These are phyloP conservation scores for Acanthurus leucopareius DNA, from an alignment of 2,797 vertebrate genomes.

Conservation along the genomic window DNA sequence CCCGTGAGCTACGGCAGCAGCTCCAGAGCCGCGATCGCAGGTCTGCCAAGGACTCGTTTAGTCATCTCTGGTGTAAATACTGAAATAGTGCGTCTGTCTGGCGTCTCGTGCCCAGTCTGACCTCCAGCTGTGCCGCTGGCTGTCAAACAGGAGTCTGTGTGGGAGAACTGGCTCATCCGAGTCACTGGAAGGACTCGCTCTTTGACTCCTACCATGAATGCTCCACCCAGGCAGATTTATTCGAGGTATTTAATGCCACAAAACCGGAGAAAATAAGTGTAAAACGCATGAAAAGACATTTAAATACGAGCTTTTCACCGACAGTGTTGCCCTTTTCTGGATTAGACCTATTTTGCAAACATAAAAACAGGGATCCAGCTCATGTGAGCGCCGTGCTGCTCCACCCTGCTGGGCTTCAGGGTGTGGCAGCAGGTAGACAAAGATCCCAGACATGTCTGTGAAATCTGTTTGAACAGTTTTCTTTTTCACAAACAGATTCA, in stretches of 20 bases:
- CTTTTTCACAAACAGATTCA: not conserved
- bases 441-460: not conserved
- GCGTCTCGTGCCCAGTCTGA: slow-evolving; percentile 22
- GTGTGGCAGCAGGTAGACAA: slow-evolving; percentile 32
- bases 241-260: too few relatives aligned
- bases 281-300: too few relatives aligned
- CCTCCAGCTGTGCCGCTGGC: slow-evolving; percentile 30
- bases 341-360: not conserved
- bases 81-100: slow-evolving; percentile 15
- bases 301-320: too few relatives aligned
- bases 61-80: slow-evolving; percentile 1
- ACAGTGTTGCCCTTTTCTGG: not conserved
- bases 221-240: slow-evolving; percentile 13
- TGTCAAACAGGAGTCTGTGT: slow-evolving; percentile 25
- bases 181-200: slow-evolving; percentile 18
- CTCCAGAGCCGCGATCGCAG: not conserved
- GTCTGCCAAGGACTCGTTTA: slow-evolving; percentile 27
- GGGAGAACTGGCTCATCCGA: slow-evolving; percentile 12
- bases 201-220: not conserved
- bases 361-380: slow-evolving; percentile 23
- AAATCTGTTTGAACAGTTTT: not conserved
- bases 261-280: too few relatives aligned
- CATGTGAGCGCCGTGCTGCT: not conserved
- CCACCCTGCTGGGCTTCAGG: slow-evolving; percentile 9
- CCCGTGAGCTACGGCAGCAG: slow-evolving; percentile 6